Percentiles rank a stretch among this genome's conserved stretches.
These are phyloP conservation scores for Cosmia pyralina DNA, from an alignment of 2,888 invertebrate genomes.

Conservation along the genomic window DNA sequence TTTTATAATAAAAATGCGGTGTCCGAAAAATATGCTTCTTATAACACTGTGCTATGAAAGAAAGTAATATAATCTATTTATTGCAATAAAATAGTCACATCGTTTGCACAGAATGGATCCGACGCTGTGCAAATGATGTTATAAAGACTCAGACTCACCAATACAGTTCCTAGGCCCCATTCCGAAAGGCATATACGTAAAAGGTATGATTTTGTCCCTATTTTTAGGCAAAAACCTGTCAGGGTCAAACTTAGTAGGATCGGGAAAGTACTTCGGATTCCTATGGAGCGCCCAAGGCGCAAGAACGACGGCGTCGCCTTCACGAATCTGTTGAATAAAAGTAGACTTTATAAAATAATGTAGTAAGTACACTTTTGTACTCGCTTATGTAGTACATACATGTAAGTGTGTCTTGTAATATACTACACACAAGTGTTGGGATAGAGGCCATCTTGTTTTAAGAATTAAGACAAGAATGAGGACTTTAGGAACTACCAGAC, in stretches of 20 bases:
- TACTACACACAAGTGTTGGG: background rate
- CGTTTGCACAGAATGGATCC: background rate
- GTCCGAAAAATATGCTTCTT: background rate
- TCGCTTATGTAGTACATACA: background rate
- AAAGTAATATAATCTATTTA: too few species aligned
- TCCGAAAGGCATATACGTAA: slow-evolving; percentile 76
- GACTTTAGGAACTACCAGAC: background rate
- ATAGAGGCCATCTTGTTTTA: background rate
- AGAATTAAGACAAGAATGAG: background rate
- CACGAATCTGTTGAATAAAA: slow-evolving; percentile 69
- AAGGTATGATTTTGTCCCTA: slow-evolving; percentile 70
- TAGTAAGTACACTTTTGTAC: background rate
- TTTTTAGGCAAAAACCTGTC: slow-evolving; percentile 77
- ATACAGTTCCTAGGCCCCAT: slow-evolving; percentile 79
- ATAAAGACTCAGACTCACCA: slow-evolving; percentile 70
- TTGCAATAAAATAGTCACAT: background rate
- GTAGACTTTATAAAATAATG: background rate
- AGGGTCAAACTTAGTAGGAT: slow-evolving; percentile 78
- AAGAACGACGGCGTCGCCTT: slow-evolving; percentile 77
- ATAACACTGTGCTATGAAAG: background rate
- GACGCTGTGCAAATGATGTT: background rate
- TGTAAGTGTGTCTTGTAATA: background rate
- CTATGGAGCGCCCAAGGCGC: slow-evolving; percentile 78
- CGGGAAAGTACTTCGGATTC: slow-evolving; percentile 72
- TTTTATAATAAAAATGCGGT: background rate